Percentiles rank a stretch among this genome's conserved stretches.
Evolutionary conservation across 2,113 vertebrate genomes (phyloP).

Genomic region (Oryzias woworae): DNA sequence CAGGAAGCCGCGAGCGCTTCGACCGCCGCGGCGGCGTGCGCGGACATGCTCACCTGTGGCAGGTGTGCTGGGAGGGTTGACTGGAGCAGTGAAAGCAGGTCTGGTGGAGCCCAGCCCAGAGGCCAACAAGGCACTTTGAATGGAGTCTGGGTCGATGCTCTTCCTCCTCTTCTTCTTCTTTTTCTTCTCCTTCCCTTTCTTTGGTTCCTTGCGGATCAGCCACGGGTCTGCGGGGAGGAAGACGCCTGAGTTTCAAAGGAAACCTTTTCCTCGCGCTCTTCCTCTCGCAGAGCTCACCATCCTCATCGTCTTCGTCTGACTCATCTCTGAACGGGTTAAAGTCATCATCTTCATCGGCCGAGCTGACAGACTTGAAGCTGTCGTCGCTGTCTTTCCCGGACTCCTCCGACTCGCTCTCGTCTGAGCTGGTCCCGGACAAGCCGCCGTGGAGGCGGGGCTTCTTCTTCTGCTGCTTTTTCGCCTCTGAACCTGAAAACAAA

Average conservation of each 20-base stretch:
- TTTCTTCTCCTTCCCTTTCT: slow-evolving; percentile 93
- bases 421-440: slow-evolving; percentile 91
- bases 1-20: not conserved
- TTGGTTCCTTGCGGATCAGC: slow-evolving; percentile 95
- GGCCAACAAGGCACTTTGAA: slow-evolving; percentile 99
- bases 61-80: slow-evolving; percentile 75
- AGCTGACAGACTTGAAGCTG: slow-evolving; percentile 93
- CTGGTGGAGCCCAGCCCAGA: slow-evolving; percentile 93
- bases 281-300: slow-evolving; percentile 79
- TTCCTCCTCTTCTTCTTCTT: slow-evolving; percentile 85
- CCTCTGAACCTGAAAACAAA: slow-evolving; percentile 80
- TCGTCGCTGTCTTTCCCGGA: slow-evolving; percentile 90
- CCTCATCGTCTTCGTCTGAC: slow-evolving; percentile 91
- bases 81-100: slow-evolving; percentile 86
- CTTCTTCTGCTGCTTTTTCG: slow-evolving; percentile 84
- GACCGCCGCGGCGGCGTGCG: not conserved
- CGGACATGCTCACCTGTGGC: slow-evolving; percentile 53
- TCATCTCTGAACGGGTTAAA: slow-evolving; percentile 98
- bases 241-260: not conserved
- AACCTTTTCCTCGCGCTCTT: no score
- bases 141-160: slow-evolving; percentile 96
- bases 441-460: slow-evolving; percentile 87
- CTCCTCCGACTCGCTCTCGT: slow-evolving; percentile 84
- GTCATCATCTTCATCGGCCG: slow-evolving; percentile 90
- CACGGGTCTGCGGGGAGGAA: slow-evolving; percentile 85